Evolutionary conservation across 2,888 invertebrate species (phyloP).

Genomic region (Ennomos erosarius): DNA sequence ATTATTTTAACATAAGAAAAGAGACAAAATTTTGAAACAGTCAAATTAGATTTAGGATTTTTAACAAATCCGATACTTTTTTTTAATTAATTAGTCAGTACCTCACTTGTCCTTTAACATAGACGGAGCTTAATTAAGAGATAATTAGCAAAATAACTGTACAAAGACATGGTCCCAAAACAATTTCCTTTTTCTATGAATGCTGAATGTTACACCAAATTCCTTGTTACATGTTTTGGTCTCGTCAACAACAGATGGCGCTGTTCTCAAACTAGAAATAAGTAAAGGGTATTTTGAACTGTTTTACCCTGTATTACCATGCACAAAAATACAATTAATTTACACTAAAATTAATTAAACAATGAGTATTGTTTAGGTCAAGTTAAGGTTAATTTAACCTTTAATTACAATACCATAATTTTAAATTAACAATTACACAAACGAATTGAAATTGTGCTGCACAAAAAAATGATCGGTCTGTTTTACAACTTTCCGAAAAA

Average conservation of each 20-base stretch:
- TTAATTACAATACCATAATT: slow-evolving; percentile 30
- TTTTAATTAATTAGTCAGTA: no score
- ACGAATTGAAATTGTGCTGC: slow-evolving; percentile 8
- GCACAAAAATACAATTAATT: slow-evolving; percentile 54
- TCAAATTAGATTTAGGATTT: no score
- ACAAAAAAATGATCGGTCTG: slow-evolving; percentile 1
- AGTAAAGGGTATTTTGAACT: slow-evolving; percentile 51
- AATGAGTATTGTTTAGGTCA: slow-evolving; percentile 60
- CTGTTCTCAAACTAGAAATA: slow-evolving; percentile 39
- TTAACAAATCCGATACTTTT: no score
- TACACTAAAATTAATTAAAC: slow-evolving; percentile 50
- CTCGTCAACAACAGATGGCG: slow-evolving; percentile 43
- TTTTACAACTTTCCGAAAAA: slow-evolving; percentile 18
- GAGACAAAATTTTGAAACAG: no score
- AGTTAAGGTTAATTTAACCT: slow-evolving; percentile 10
- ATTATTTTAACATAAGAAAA: no score
- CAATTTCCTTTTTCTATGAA: slow-evolving; percentile 44
- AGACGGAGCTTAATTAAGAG: slow-evolving; percentile 4
- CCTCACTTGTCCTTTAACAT: no score
- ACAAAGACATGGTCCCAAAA: slow-evolving; percentile 67
- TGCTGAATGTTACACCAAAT: slow-evolving; percentile 51
- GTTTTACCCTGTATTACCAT: slow-evolving; percentile 71
- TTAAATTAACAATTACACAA: slow-evolving; percentile 9
- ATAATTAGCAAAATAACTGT: slow-evolving; percentile 46
- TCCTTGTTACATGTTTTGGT: slow-evolving; percentile 57